These are phyloP conservation scores for Lacerta agilis DNA, from an alignment of 2,797 vertebrate genomes.

Conservation along the genomic window DNA sequence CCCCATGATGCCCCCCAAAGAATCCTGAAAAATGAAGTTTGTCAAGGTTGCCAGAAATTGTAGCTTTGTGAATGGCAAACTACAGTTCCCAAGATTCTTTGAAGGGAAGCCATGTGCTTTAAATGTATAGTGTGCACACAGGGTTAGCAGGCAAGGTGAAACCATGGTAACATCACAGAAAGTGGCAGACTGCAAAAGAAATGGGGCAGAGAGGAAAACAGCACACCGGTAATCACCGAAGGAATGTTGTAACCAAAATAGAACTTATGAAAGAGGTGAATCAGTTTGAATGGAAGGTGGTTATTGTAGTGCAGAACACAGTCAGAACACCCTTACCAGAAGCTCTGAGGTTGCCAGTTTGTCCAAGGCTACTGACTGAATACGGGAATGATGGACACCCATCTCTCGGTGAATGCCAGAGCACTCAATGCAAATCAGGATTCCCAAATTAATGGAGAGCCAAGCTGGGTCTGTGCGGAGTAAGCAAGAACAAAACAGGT, in stretches of 20 bases:
- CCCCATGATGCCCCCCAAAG: too few species aligned
- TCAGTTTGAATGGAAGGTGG: background rate
- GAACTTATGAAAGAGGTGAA: background rate
- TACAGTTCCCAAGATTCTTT: background rate
- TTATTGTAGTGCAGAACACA: background rate
- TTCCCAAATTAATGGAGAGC: conserved; percentile 86
- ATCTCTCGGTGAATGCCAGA: conserved; percentile 88
- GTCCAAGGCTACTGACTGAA: conserved; percentile 85
- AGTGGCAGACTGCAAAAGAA: too few species aligned
- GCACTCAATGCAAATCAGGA: conserved; percentile 88
- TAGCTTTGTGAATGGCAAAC: too few species aligned
- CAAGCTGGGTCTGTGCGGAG: conserved; percentile 85
- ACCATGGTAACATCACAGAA: background rate
- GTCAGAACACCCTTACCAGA: conserved; percentile 70
- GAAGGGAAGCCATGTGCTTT: background rate
- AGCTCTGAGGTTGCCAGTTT: conserved; percentile 86
- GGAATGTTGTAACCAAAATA: background rate
- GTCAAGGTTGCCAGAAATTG: too few species aligned
- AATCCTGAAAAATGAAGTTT: too few species aligned
- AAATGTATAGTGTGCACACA: too few species aligned
- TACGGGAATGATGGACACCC: conserved; percentile 84
- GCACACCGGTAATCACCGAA: background rate
- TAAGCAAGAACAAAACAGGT: background rate
- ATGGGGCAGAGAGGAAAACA: background rate
- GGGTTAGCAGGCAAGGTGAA: background rate